Evolutionary conservation across 2,888 invertebrate species (phyloP), one percentile per base, ranked within the genome.

Genomic region (Caenorhabditis sp.): DNA sequence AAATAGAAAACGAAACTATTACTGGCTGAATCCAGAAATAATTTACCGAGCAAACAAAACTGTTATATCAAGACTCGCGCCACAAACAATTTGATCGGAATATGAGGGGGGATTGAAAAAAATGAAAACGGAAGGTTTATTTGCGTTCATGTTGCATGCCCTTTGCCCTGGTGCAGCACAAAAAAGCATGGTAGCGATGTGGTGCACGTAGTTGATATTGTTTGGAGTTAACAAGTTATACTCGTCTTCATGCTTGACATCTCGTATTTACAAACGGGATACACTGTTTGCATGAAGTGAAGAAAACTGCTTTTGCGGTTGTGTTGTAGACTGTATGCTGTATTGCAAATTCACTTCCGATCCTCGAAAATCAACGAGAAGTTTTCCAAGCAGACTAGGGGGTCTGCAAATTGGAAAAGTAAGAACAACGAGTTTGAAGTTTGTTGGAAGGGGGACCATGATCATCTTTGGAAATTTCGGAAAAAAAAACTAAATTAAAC

Each of bases 271-370:
- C 79, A 79, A 77, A 70, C 79, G 79, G 70, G 70, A 70, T 70
- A 72, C 68, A 49, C 54, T 79, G 79, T 79, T 79, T 79, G 79
- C 79, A 79, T 70, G 79, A 79, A 79, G 70, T 79, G 70, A 63
- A 63, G 56, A 70, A 63, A 79, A 79, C 79, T 79, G 79, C 79
- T 64, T 79, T n/a, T n/a, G n/a, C n/a, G n/a, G n/a, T n/a, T 79
- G 64, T 56, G 28, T 41, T 47, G 56, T 54, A 41, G 56, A 44
- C 38, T 63, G 77, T 41, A 22, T 69, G 70, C 44, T 79, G 69
- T 49, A 61, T 61, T 51, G 63, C 31, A 77, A 68, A 54, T 31
- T 49, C 49, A 24, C 64, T 66, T 47, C 26, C 44, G 28, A 63
- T 66, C n/a, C 54, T 66, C 44, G 24, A 75, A 75, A 68, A 75